Evolutionary conservation across 2,888 invertebrate genomes (phyloP).

Genomic region (Serrognathus titanus): DNA sequence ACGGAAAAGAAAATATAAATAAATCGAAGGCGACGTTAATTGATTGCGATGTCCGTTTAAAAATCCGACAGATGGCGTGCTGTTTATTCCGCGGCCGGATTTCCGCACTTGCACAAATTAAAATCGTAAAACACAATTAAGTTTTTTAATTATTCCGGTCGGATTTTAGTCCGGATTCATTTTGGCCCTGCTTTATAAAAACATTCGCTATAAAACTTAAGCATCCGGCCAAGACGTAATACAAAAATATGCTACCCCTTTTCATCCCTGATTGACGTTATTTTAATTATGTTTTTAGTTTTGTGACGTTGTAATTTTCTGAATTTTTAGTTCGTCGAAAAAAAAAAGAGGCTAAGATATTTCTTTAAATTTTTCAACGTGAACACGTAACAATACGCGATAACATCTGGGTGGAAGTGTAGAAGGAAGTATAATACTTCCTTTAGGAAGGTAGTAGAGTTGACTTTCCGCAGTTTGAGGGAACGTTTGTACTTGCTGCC

Average conservation of each 20-base stretch:
- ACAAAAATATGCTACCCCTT: too few relatives aligned
- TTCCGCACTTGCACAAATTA: constrained; percentile 22
- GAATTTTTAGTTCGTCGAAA: constrained; percentile 9
- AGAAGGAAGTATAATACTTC: constrained; percentile 34
- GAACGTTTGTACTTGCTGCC: constrained; percentile 35
- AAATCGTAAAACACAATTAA: constrained; percentile 25
- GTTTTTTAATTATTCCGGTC: constrained; percentile 23
- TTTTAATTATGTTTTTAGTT: not conserved
- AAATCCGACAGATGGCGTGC: constrained; percentile 20
- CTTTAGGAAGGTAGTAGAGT: constrained; percentile 34
- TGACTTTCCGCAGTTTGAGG: constrained; percentile 32
- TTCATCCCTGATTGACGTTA: too few relatives aligned
- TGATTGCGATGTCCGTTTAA: constrained; percentile 14
- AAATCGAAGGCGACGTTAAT: constrained; percentile 9
- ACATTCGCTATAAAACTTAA: too few relatives aligned
- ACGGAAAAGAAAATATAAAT: constrained; percentile 2
- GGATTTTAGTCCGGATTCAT: not conserved
- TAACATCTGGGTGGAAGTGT: constrained; percentile 28
- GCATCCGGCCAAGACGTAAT: too few relatives aligned
- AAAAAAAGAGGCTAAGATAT: constrained; percentile 14
- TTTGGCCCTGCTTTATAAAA: too few relatives aligned
- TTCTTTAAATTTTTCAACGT: constrained; percentile 19
- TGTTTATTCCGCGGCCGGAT: constrained; percentile 20
- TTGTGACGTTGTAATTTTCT: not conserved
- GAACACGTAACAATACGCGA: constrained; percentile 28